Percentiles rank a stretch among this genome's conserved stretches.
Evolutionary conservation across 1,140 invertebrate genomes (phyloP).

Genomic region (Phthorimaea operculella): DNA sequence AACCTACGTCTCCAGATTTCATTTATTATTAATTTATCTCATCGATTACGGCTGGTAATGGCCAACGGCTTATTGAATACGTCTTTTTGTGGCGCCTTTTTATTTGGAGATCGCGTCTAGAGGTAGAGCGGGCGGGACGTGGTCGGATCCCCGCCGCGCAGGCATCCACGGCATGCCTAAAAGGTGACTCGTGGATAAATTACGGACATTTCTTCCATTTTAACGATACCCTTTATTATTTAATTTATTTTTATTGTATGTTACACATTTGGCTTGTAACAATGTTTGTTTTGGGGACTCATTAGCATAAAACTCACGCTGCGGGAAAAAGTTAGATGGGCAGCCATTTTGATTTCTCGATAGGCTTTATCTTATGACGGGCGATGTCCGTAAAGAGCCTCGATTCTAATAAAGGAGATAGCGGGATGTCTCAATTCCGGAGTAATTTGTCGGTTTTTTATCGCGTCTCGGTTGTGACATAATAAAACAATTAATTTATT

Average conservation of each 20-base stretch:
- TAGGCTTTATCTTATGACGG: conserved; percentile 45
- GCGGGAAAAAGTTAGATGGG: conserved; percentile 29
- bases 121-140: conserved; percentile 51
- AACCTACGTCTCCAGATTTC: conserved; percentile 29
- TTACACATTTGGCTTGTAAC: conserved; percentile 64
- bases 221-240: conserved; percentile 66
- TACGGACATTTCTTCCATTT: conserved; percentile 63
- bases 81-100: conserved; percentile 64
- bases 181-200: conserved; percentile 65
- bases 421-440: conserved; percentile 61
- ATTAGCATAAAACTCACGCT: conserved; percentile 59
- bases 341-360: conserved; percentile 48
- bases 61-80: conserved; percentile 60
- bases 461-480: conserved; percentile 47
- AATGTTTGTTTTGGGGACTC: conserved; percentile 63
- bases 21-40: conserved; percentile 51
- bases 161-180: conserved; percentile 61
- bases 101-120: conserved; percentile 57
- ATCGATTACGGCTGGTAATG: conserved; percentile 51
- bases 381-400: conserved; percentile 29
- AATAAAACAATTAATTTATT: conserved; percentile 66
- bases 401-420: conserved; percentile 55
- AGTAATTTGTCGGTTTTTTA: conserved; percentile 57
- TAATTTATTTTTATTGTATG: conserved; percentile 66
- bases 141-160: conserved; percentile 33